phyloP scores from a whole-genome alignment of 2,113 vertebrate species.

The Phoenicopterus ruber region DNA sequence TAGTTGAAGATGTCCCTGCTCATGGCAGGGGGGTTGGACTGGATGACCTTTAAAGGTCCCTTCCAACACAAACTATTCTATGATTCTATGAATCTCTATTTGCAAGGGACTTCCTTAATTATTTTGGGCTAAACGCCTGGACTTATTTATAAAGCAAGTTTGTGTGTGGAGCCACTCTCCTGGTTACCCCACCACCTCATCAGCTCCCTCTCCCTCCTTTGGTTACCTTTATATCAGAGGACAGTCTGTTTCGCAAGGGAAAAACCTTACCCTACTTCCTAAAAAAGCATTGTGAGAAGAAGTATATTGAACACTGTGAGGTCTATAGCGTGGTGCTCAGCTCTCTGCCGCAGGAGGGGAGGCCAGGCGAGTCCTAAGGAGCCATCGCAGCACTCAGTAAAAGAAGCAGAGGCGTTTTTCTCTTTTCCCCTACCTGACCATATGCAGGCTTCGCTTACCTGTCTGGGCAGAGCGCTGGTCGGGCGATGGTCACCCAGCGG shows the following conservation, averaged over 20 bases:
- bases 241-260: not conserved
- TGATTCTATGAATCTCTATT: not conserved
- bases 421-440: too few relatives aligned
- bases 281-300: not conserved
- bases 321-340: not conserved
- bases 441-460: not conserved
- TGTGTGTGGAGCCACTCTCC: not conserved
- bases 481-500: fast-evolving
- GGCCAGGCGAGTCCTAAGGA: not conserved
- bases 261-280: not conserved
- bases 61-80: too few relatives aligned
- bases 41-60: too few relatives aligned
- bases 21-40: too few relatives aligned
- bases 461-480: not conserved
- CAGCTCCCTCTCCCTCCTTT: not conserved
- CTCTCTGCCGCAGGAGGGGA: not conserved
- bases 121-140: not conserved
- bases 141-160: not conserved
- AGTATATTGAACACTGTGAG: not conserved
- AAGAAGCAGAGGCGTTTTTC: not conserved
- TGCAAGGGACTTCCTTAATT: not conserved
- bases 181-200: not conserved
- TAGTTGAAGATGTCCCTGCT: too few relatives aligned
- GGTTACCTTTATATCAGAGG: not conserved
- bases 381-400: not conserved